Evolutionary conservation across 1,140 invertebrate genomes (phyloP).

Genomic region (Cydia fagiglandana): DNA sequence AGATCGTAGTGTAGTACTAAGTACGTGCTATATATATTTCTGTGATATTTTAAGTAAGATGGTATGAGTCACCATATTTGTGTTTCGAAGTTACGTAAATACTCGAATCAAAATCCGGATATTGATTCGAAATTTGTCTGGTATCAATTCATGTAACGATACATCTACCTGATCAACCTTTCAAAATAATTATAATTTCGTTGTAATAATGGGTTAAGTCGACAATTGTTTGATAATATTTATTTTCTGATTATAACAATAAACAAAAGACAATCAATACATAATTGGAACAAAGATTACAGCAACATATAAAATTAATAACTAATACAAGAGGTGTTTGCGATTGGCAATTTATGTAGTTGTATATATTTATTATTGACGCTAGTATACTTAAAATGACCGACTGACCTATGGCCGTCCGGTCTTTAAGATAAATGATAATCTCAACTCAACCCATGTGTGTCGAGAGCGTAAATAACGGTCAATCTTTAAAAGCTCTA

Average conservation of each 20-base stretch:
- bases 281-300: background rate
- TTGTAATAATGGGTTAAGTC: background rate
- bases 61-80: constrained; percentile 15
- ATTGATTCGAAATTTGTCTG: background rate
- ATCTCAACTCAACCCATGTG: constrained; percentile 6
- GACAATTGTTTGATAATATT: background rate
- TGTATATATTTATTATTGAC: background rate
- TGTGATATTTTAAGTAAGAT: constrained; percentile 31
- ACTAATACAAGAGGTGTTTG: background rate
- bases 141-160: background rate
- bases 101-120: background rate
- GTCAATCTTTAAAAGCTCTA: background rate
- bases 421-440: constrained; percentile 19
- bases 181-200: background rate
- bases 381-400: constrained; percentile 11
- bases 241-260: background rate
- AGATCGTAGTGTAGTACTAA: constrained; percentile 20
- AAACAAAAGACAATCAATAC: background rate
- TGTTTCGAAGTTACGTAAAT: constrained; percentile 20
- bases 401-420: constrained; percentile 7
- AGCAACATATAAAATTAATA: background rate
- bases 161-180: too few relatives aligned
- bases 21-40: constrained; percentile 26
- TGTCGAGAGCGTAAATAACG: constrained; percentile 6
- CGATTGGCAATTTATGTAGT: background rate